Evolutionary conservation across 2,888 invertebrate species (phyloP).

Genomic region (Tipula vernalis): DNA sequence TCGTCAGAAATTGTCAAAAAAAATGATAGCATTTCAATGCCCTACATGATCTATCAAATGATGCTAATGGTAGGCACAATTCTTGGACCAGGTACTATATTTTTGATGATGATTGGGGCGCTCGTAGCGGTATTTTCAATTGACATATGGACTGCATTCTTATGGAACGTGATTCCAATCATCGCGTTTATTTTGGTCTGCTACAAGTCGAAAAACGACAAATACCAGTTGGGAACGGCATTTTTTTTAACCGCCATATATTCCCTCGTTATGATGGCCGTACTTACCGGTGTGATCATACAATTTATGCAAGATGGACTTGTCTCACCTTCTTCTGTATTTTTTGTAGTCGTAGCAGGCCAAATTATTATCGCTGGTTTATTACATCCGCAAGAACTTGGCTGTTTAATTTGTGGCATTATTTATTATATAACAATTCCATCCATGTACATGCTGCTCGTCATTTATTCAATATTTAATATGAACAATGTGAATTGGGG

Average conservation of each 20-base stretch:
- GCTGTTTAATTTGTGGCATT: slow-evolving; percentile 60
- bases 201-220: slow-evolving; percentile 43
- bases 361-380: slow-evolving; percentile 54
- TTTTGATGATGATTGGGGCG: slow-evolving; percentile 67
- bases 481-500: slow-evolving; percentile 92
- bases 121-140: slow-evolving; percentile 60
- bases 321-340: slow-evolving; percentile 71
- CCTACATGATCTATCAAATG: slow-evolving; percentile 63
- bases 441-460: slow-evolving; percentile 85
- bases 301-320: slow-evolving; percentile 70
- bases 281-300: slow-evolving; percentile 64
- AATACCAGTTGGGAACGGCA: slow-evolving; percentile 57
- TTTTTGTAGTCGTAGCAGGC: slow-evolving; percentile 57
- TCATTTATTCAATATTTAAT: slow-evolving; percentile 86
- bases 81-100: slow-evolving; percentile 65
- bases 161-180: slow-evolving; percentile 56
- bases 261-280: slow-evolving; percentile 77
- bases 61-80: slow-evolving; percentile 59
- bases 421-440: slow-evolving; percentile 88
- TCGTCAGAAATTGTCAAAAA: slow-evolving; percentile 63
- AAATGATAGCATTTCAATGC: slow-evolving; percentile 79
- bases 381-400: slow-evolving; percentile 68
- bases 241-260: slow-evolving; percentile 64
- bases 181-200: slow-evolving; percentile 51
- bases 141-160: slow-evolving; percentile 53